These are phyloP conservation scores for Paragorgia papillata DNA, from an alignment of 92 coral and sea anemone species.

Conservation along the genomic window DNA sequence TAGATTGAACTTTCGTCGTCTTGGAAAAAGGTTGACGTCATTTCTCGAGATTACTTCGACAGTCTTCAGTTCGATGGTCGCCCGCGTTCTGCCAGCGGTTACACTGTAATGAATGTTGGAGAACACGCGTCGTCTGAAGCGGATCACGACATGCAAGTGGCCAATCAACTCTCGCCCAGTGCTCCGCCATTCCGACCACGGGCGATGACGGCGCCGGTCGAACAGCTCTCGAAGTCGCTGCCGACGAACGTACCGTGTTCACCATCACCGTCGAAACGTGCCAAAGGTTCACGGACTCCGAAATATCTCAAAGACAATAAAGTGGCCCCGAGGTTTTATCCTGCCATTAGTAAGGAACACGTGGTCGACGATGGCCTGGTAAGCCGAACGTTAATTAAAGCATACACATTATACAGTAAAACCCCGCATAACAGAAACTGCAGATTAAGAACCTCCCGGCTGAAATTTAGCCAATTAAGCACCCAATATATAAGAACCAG, in stretches of 20 bases:
- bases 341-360: slow-evolving; percentile 87
- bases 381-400: not conserved
- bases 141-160: not conserved
- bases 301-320: slow-evolving; percentile 83
- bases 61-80: slow-evolving; percentile 80
- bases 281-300: slow-evolving; percentile 90
- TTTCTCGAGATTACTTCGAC: slow-evolving; percentile 85
- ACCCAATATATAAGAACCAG: no score
- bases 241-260: slow-evolving; percentile 85
- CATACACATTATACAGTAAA: no score
- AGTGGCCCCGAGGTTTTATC: slow-evolving; percentile 95
- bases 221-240: slow-evolving; percentile 81
- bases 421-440: no score
- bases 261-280: slow-evolving; percentile 64
- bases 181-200: slow-evolving; percentile 99
- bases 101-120: slow-evolving; percentile 42
- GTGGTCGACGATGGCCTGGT: slow-evolving; percentile 64
- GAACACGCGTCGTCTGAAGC: slow-evolving; percentile 52
- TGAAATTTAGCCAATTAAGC: no score
- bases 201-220: slow-evolving; percentile 74
- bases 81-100: slow-evolving; percentile 73
- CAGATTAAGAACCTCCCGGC: no score
- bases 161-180: slow-evolving; percentile 77
- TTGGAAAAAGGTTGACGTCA: slow-evolving; percentile 91
- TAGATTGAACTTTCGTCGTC: slow-evolving; percentile 95